Conservation (phyloP, 2,888 invertebrate species). For the Philereme vetulata region DNA sequence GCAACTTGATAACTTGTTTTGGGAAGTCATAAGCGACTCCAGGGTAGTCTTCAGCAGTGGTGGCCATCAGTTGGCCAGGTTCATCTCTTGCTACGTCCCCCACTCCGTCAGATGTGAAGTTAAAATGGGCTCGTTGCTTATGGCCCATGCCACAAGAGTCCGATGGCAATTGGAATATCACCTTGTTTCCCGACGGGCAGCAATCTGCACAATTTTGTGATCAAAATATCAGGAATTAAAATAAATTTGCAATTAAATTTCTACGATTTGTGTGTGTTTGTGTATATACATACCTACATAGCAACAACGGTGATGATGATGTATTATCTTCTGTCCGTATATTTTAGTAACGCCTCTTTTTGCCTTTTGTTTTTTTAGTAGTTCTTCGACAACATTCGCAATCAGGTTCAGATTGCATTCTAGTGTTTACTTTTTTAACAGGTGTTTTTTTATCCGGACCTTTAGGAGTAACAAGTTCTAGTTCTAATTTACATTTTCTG, state of each 20-base stretch:
- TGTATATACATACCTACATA: slow-evolving; percentile 13
- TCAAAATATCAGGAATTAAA: slow-evolving; percentile 42
- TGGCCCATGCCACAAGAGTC: slow-evolving; percentile 69
- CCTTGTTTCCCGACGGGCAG: slow-evolving; percentile 78
- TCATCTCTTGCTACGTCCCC: slow-evolving; percentile 73
- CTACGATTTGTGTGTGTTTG: slow-evolving; percentile 7
- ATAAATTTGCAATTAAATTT: slow-evolving; percentile 10
- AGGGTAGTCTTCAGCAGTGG: slow-evolving; percentile 58
- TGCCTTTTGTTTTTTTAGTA: slow-evolving; percentile 51
- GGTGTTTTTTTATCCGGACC: slow-evolving; percentile 83
- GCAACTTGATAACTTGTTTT: slow-evolving; percentile 70
- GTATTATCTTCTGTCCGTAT: neutral
- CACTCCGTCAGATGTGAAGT: slow-evolving; percentile 69
- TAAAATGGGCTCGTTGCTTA: slow-evolving; percentile 73
- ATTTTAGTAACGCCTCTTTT: slow-evolving; percentile 42
- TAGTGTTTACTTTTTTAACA: slow-evolving; percentile 61
- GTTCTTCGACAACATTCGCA: slow-evolving; percentile 63
- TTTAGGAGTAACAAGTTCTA: slow-evolving; percentile 87
- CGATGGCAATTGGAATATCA: slow-evolving; percentile 74
- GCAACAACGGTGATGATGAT: slow-evolving; percentile 10
- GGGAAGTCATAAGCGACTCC: slow-evolving; percentile 71
- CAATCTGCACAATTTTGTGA: slow-evolving; percentile 75
- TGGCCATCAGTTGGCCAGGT: slow-evolving; percentile 60
- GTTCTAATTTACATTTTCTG: slow-evolving; percentile 85
- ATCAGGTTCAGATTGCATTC: slow-evolving; percentile 67